Evolutionary conservation across 2,888 invertebrate species (phyloP), one percentile per base, ranked within the genome.

Genomic region (Ornithoptera priamus): DNA sequence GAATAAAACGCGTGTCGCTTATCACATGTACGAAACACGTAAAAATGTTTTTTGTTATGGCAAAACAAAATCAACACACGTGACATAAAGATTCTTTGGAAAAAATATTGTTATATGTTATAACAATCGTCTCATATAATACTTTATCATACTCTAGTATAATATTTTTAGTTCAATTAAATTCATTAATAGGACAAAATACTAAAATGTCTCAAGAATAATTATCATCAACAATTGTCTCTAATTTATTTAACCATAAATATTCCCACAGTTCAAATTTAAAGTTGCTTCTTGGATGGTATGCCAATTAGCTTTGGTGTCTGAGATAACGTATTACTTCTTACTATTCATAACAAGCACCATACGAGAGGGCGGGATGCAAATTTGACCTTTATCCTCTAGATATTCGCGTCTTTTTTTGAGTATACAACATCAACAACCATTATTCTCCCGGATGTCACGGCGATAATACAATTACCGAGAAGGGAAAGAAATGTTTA

Each of bases 381-480:
- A 62, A 67, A 56, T 62, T n/a, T 56, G 39, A 56, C 60, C 67
- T 67, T 50, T 67, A 20, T 62, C 24, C 39, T 24, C 62, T 56
- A 22, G 20, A 30, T 17, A 36, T 50, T 59, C 46, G 36, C 58
- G 63, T 18, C 12, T 50, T 68, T 58, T 63, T 50, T 64, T 3
- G 18, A 63, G 24, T 63, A 18, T 56, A 22, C 22, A 62, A 58
- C 62, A 30, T 39, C 39, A 22, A n/a, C 46, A 22, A 39, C 22
- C 18, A 2, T 36, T 42, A 36, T 68, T 72, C 63, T 72, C 72
- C 72, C 72, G 76, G 75, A 76, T 75, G 75, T 72, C 58, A 68
- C 68, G 63, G 72, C 70, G 75, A 75, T 74, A 75, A 74, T 62
- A 64, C 72, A 74, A 73, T 75, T 76, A 76, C 70, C 72, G 73